These are phyloP conservation scores for Theodoxus fluviatilis DNA, from an alignment of 2,888 invertebrate species.

Conservation along the genomic window DNA sequence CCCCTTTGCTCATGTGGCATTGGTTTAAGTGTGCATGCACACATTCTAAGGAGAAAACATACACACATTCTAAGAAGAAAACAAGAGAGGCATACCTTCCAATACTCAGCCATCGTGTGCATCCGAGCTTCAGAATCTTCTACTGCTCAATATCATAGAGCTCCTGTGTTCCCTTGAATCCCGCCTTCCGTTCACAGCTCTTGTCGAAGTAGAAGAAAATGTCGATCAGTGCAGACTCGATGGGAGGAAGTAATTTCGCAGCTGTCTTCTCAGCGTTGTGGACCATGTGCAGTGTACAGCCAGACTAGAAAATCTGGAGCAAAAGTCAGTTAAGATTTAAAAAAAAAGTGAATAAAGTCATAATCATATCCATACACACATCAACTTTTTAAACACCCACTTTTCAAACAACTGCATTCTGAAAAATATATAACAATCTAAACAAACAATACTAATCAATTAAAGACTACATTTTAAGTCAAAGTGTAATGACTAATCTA, in stretches of 20 bases:
- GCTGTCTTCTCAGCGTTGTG: constrained; percentile 8
- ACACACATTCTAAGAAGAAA: background rate
- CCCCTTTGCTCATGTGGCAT: background rate
- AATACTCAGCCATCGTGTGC: constrained; percentile 4
- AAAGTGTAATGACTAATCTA: no score
- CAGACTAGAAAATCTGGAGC: background rate
- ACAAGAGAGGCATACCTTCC: background rate
- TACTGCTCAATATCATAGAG: background rate
- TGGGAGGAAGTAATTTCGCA: background rate
- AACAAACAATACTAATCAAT: no score
- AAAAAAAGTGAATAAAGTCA: no score
- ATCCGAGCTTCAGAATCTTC: background rate
- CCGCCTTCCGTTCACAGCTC: no score
- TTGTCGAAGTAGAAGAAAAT: no score
- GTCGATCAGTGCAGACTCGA: constrained; percentile 13
- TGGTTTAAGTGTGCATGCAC: no score
- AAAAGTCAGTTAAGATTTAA: no score
- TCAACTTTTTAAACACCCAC: no score
- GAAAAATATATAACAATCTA: no score
- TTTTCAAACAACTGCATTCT: no score
- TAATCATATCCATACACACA: no score
- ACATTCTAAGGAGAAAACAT: background rate
- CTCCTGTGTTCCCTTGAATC: constrained; percentile 1
- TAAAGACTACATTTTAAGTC: no score
- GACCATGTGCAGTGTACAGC: constrained; percentile 5